Percentiles rank a stretch among this genome's conserved stretches.
These are phyloP conservation scores for Amblyopsis hoosieri DNA, from an alignment of 2,797 vertebrate genomes.

Conservation along the genomic window DNA sequence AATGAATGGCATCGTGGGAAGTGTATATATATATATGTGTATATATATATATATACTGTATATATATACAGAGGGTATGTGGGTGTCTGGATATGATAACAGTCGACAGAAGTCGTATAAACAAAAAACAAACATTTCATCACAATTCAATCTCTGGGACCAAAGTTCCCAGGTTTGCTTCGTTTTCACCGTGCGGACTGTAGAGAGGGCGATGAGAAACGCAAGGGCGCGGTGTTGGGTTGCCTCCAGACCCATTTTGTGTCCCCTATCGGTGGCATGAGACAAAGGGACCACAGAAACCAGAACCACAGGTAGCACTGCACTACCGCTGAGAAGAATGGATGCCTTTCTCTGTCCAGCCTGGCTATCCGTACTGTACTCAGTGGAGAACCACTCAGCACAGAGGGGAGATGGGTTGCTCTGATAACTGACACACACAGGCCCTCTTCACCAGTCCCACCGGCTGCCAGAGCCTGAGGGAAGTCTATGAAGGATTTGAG, in stretches of 20 bases:
- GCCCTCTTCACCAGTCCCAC: slow-evolving; percentile 40
- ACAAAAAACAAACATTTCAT: not conserved
- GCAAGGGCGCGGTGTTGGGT: slow-evolving; percentile 71
- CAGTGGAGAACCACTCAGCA: slow-evolving; percentile 73
- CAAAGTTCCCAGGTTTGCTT: slow-evolving; percentile 11
- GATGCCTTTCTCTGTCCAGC: slow-evolving; percentile 67
- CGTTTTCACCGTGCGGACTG: slow-evolving; percentile 36
- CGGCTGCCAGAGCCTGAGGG: slow-evolving; percentile 21
- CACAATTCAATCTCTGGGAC: not conserved
- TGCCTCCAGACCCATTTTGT: slow-evolving; percentile 76
- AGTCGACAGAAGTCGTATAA: not conserved
- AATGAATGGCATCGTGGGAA: not conserved
- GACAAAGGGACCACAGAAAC: slow-evolving; percentile 79
- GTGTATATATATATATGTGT: too few relatives aligned
- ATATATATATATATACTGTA: too few relatives aligned
- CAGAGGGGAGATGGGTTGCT: slow-evolving; percentile 62
- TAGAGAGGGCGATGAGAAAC: slow-evolving; percentile 56
- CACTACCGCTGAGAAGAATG: slow-evolving; percentile 71
- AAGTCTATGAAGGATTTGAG: slow-evolving; percentile 25
- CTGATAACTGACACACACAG: slow-evolving; percentile 66
- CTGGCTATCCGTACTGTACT: slow-evolving; percentile 65
- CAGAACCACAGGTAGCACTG: slow-evolving; percentile 64
- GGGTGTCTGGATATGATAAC: too few relatives aligned
- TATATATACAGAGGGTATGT: too few relatives aligned
- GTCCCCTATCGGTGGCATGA: slow-evolving; percentile 64